Conservation (phyloP, 1,140 invertebrate species). For the Dendroctonus ponderosae region DNA sequence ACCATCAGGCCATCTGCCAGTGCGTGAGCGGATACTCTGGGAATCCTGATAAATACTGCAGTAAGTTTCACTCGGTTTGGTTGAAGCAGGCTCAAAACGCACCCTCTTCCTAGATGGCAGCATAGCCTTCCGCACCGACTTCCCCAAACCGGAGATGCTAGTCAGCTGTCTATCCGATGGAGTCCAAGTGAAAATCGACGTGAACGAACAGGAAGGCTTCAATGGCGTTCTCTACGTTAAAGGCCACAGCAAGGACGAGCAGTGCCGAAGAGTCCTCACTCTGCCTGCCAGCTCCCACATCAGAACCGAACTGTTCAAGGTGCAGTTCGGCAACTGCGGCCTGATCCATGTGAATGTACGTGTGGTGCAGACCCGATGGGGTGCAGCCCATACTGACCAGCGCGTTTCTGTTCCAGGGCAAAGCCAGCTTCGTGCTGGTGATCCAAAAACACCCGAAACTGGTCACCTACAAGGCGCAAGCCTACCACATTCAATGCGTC, state of each 20-base stretch:
- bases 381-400: background rate
- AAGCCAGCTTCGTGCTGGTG: conserved; percentile 88
- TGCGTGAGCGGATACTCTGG: conserved; percentile 71
- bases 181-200: conserved; percentile 80
- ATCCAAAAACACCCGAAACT: conserved; percentile 94
- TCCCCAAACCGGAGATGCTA: conserved; percentile 80
- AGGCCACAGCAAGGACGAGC: conserved; percentile 88
- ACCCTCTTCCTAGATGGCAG: conserved; percentile 44
- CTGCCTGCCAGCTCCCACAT: conserved; percentile 65
- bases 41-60: conserved; percentile 68
- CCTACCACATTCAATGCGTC: conserved; percentile 92
- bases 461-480: conserved; percentile 91
- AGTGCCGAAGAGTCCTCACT: conserved; percentile 79
- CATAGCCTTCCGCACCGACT: conserved; percentile 69
- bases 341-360: conserved; percentile 86
- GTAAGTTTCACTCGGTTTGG: conserved; percentile 49
- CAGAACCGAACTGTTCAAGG: conserved; percentile 81
- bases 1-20: conserved; percentile 75
- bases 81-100: background rate
- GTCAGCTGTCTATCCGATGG: conserved; percentile 90
- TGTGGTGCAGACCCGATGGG: conserved; percentile 31
- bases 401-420: conserved; percentile 61
- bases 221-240: conserved; percentile 92
- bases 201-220: conserved; percentile 71
- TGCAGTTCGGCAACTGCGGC: conserved; percentile 87